A percentile compares a stretch with the other conserved stretches of the same genome.
phyloP scores from a whole-genome alignment of 1,140 invertebrate genomes.

The Atopsyche davidsoni region DNA sequence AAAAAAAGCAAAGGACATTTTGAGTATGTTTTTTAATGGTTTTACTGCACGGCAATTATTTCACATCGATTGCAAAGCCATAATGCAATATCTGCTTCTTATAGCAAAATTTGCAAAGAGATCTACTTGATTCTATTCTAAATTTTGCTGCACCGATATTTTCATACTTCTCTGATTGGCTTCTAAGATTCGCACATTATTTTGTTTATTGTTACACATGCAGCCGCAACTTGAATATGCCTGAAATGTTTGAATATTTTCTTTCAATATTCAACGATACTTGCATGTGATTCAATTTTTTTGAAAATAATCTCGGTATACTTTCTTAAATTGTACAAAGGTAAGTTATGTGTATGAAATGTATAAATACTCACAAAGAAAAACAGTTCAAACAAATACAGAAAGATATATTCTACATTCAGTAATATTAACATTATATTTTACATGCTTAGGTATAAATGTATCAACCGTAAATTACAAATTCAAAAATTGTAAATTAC shows the following conservation, averaged over 20 bases:
- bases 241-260: background rate
- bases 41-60: conserved; percentile 3
- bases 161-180: conserved; percentile 9
- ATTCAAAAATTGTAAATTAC: no score
- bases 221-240: conserved; percentile 1
- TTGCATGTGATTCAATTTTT: conserved; percentile 2
- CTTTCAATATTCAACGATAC: background rate
- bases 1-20: conserved; percentile 8
- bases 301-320: no score
- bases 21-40: background rate
- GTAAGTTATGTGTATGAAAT: no score
- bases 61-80: no score
- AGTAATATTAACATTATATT: no score
- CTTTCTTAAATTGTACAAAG: no score
- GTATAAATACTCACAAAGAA: no score
- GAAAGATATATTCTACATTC: no score
- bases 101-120: background rate
- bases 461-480: no score
- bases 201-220: background rate
- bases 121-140: background rate
- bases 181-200: conserved; percentile 3
- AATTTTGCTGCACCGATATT: background rate
- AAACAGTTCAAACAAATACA: no score
- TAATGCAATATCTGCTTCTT: no score
- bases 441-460: no score